Conservation (phyloP, 2,888 invertebrate species). For the Drosophila silvestris region DNA sequence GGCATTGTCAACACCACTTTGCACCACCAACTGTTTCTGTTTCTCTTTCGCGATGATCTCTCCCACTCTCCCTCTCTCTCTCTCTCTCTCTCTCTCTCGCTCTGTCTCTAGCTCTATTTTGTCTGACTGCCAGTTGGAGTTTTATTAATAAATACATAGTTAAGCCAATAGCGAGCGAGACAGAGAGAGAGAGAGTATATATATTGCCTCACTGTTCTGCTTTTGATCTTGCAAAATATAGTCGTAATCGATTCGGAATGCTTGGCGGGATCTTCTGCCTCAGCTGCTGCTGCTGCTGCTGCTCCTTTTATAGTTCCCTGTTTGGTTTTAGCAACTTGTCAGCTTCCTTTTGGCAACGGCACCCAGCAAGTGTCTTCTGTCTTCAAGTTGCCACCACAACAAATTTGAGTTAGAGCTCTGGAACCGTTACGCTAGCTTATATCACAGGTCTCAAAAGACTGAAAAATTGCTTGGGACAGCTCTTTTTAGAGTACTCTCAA, state of each 20-base stretch:
- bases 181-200: not conserved
- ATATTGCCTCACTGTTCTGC: constrained; percentile 23
- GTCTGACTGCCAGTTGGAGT: constrained; percentile 61
- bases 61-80: constrained; percentile 11
- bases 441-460: constrained; percentile 4
- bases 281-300: constrained; percentile 23
- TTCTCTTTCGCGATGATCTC: constrained; percentile 39
- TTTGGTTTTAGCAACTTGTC: constrained; percentile 71
- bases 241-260: constrained; percentile 83
- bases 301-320: constrained; percentile 45
- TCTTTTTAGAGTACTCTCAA: constrained; percentile 1
- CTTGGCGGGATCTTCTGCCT: constrained; percentile 73
- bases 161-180: not conserved
- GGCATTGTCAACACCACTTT: constrained; percentile 80
- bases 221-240: constrained; percentile 73
- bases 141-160: constrained; percentile 72
- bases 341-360: constrained; percentile 82
- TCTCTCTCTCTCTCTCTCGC: constrained; percentile 1
- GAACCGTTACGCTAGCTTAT: constrained; percentile 72
- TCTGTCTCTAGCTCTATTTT: not conserved
- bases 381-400: constrained; percentile 46
- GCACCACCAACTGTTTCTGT: constrained; percentile 75
- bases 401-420: constrained; percentile 42
- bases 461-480: not conserved
- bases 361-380: constrained; percentile 76